Conservation (phyloP, 2,888 invertebrate species). For the Epistrophe eligans region DNA sequence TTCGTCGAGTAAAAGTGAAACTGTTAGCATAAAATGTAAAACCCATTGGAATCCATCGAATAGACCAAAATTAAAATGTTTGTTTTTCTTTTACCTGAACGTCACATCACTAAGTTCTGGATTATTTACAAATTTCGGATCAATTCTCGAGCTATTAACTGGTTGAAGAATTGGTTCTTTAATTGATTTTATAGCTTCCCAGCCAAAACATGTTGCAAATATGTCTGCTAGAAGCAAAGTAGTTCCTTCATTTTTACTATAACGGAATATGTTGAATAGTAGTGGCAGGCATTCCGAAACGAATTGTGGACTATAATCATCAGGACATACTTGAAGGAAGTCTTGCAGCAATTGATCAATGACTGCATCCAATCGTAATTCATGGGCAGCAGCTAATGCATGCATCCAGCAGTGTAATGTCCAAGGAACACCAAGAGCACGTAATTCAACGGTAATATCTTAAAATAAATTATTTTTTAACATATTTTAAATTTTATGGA, state of each 20-base stretch:
- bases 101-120: conserved; percentile 96
- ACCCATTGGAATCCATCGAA: not conserved
- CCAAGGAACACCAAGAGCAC: conserved; percentile 95
- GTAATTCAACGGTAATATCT: conserved; percentile 95
- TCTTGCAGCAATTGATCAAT: conserved; percentile 95
- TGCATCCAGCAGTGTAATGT: conserved; percentile 97
- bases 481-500: not conserved
- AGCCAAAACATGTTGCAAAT: conserved; percentile 94
- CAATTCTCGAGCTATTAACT: conserved; percentile 90
- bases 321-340: conserved; percentile 95
- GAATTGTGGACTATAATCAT: conserved; percentile 94
- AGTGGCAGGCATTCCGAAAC: conserved; percentile 95
- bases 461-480: conserved; percentile 51
- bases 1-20: no score
- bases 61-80: not conserved
- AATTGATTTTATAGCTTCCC: conserved; percentile 92
- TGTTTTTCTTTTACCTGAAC: conserved; percentile 87
- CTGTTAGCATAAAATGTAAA: no score
- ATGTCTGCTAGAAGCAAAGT: conserved; percentile 94
- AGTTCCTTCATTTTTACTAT: conserved; percentile 96
- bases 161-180: conserved; percentile 88
- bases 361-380: conserved; percentile 91
- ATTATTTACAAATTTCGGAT: conserved; percentile 97
- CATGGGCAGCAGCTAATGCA: conserved; percentile 93
- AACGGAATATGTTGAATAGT: conserved; percentile 94